Evolutionary conservation across 2,113 vertebrate genomes (phyloP), one percentile per base, ranked within the genome.

Genomic region (Callionymus lyra): DNA sequence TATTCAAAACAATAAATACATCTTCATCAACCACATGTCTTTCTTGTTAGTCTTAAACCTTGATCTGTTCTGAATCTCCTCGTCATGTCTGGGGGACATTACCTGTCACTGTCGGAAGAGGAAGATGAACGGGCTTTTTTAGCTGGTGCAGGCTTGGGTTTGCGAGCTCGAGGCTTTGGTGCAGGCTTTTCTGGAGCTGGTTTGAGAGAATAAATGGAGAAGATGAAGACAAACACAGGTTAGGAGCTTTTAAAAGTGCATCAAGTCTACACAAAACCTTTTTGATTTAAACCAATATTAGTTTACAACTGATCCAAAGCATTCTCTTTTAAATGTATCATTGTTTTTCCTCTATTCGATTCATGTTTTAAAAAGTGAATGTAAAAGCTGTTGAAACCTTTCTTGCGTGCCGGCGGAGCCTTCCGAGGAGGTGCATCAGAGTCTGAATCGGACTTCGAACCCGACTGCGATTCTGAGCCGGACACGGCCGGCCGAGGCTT

Each of bases 31-130:
- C n/a, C n/a, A n/a, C n/a, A n/a, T n/a, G n/a, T n/a, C n/a, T n/a
- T n/a, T n/a, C n/a, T n/a, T n/a, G n/a, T n/a, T n/a, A n/a, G n/a
- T n/a, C n/a, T n/a, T n/a, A n/a, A n/a, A 27, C 21, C 8, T 27
- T 27, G 21, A 27, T 27, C 21, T 27, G 4, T 8, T 5, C 4
- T 8, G 21, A 27, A 27, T 27, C 21, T 27, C n/a, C n/a, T 27
- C 21, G 8, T 27, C 8, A 5, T 8, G 21, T 27, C 4, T 27
- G 21, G 21, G 8, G 21, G 4, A 27, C 21, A 27, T 27, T 27
- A 97, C 94, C 93, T 97, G 75, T 93, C 88, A 0, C 93, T 97
- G 84, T 90, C 90, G 6, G 91, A 92, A 56, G 86, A 87, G 1
- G 86, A 85, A 8, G 80, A 59, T 17, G 80, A 56, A 27, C 21